phyloP scores from a whole-genome alignment of 2,888 invertebrate species.

The Rugalucina vietnamica region DNA sequence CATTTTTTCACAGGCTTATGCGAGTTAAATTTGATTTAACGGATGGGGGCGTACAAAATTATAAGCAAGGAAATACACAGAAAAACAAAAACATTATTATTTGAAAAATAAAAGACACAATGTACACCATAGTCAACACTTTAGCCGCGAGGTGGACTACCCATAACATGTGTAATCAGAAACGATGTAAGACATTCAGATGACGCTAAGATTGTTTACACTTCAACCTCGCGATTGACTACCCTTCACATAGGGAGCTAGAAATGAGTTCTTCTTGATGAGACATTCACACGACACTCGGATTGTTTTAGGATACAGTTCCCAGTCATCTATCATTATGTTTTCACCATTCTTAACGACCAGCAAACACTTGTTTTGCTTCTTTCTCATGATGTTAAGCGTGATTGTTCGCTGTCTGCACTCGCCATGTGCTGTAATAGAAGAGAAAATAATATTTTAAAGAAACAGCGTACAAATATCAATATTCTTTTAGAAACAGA shows the following conservation, averaged over 20 bases:
- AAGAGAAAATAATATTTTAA: not conserved
- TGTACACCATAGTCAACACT: too few relatives aligned
- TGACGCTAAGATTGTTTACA: too few relatives aligned
- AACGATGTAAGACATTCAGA: too few relatives aligned
- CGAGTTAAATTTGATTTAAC: too few relatives aligned
- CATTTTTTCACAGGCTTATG: too few relatives aligned
- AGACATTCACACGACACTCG: constrained; percentile 65
- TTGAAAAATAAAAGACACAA: too few relatives aligned
- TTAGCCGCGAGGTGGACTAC: too few relatives aligned
- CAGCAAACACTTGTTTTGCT: constrained; percentile 47
- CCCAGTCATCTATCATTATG: constrained; percentile 63
- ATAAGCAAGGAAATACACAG: too few relatives aligned
- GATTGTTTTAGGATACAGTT: constrained; percentile 60
- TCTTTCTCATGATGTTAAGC: constrained; percentile 60
- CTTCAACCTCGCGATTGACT: not conserved
- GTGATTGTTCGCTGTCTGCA: constrained; percentile 62
- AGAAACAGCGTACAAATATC: not conserved
- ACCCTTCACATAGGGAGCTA: constrained; percentile 29
- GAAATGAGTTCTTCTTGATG: constrained; percentile 61
- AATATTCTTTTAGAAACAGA: too few relatives aligned
- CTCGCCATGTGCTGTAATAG: constrained; percentile 65
- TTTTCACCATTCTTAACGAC: constrained; percentile 51
- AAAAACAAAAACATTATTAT: too few relatives aligned
- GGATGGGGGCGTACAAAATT: too few relatives aligned
- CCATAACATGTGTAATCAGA: too few relatives aligned